Conservation (phyloP, 2,113 vertebrate species). For the Isichthys henryi region DNA sequence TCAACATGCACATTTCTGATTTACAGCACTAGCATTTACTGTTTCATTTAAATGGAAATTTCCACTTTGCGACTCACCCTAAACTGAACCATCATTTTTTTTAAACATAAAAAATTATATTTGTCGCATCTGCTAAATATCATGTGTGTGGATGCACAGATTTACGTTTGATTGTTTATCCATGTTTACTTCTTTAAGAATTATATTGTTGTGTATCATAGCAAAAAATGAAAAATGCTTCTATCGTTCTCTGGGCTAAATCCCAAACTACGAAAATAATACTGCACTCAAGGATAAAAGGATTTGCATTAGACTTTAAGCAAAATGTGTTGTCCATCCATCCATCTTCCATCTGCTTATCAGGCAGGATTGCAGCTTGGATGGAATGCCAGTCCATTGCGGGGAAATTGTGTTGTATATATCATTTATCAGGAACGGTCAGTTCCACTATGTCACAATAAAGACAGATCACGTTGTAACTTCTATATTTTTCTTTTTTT, state of each 20-base stretch:
- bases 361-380: neutral
- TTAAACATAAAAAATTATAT: constrained; percentile 38
- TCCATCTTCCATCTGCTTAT: constrained; percentile 6
- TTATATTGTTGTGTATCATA: neutral
- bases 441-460: neutral
- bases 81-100: neutral
- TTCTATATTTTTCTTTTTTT: neutral
- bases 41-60: constrained; percentile 12
- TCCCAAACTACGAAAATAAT: neutral
- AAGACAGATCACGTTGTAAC: neutral
- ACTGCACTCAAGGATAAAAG: neutral
- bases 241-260: neutral
- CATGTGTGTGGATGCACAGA: neutral
- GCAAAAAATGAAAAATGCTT: neutral
- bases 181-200: neutral
- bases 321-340: neutral
- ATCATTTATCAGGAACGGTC: neutral
- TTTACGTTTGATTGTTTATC: neutral
- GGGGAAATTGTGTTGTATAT: neutral
- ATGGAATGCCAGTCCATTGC: neutral
- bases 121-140: neutral
- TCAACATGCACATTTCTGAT: constrained; percentile 13
- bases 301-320: constrained; percentile 2
- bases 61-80: neutral
- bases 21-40: neutral